phyloP scores from a whole-genome alignment of 2,888 invertebrate genomes.

The Drosophila flavopinicola region DNA sequence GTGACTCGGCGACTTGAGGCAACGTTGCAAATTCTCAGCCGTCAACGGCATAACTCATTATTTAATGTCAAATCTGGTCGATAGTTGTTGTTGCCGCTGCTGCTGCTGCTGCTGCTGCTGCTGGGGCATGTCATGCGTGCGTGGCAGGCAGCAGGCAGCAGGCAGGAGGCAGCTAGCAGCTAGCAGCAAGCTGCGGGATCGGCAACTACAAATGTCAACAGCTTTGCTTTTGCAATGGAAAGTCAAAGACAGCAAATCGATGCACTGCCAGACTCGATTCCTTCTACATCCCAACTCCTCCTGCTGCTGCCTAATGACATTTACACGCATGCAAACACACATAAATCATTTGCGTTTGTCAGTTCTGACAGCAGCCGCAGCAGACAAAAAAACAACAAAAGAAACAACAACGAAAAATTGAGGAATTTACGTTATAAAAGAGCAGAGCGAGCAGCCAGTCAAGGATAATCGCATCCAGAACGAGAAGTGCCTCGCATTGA shows the following conservation, averaged over 20 bases:
- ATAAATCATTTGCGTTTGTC: conserved; percentile 83
- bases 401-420: conserved; percentile 18
- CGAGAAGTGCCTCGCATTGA: conserved; percentile 17
- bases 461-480: conserved; percentile 51
- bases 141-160: conserved; percentile 11
- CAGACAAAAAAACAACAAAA: conserved; percentile 36
- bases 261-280: conserved; percentile 24
- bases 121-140: conserved; percentile 42
- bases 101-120: conserved; percentile 4
- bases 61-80: conserved; percentile 78
- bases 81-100: conserved; percentile 36
- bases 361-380: conserved; percentile 75
- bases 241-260: conserved; percentile 62
- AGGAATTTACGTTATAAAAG: conserved; percentile 51
- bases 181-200: conserved; percentile 4
- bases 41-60: conserved; percentile 77
- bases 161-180: background rate
- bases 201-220: conserved; percentile 60
- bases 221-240: conserved; percentile 46
- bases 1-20: background rate
- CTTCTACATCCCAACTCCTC: background rate
- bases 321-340: conserved; percentile 81
- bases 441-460: conserved; percentile 17
- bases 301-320: conserved; percentile 77
- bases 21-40: conserved; percentile 72